A percentile compares a stretch with the other conserved stretches of the same genome.
Conservation (phyloP, 2,888 invertebrate species). For the Nymphalis c-album region DNA sequence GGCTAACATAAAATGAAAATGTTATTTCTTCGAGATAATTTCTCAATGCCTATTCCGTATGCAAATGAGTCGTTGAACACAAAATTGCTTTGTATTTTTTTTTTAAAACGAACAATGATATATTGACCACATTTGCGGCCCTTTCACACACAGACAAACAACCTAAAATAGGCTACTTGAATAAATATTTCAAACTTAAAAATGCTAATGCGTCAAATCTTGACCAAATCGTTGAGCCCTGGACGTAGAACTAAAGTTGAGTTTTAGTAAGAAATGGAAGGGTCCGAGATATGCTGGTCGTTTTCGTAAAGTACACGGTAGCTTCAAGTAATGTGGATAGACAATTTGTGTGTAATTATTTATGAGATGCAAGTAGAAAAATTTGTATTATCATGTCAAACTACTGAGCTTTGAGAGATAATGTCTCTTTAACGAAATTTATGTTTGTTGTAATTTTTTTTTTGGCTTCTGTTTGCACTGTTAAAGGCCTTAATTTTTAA, state of each 20-base stretch:
- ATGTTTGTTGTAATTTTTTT: conserved; percentile 5
- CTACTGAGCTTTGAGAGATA: conserved; percentile 30
- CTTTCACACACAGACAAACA: conserved; percentile 59
- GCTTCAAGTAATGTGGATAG: conserved; percentile 46
- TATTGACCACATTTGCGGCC: conserved; percentile 54
- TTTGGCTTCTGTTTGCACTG: background rate
- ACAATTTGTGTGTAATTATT: conserved; percentile 47
- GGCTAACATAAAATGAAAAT: background rate
- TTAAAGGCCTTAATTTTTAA: background rate
- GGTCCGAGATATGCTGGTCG: conserved; percentile 21
- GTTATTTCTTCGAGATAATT: conserved; percentile 15
- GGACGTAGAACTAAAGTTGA: background rate
- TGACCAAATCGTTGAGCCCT: conserved; percentile 23
- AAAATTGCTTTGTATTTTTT: conserved; percentile 43
- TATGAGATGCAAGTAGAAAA: conserved; percentile 44
- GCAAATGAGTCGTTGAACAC: conserved; percentile 27
- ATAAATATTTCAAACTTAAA: conserved; percentile 64
- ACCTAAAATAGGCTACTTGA: conserved; percentile 65
- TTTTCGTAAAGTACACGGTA: conserved; percentile 46
- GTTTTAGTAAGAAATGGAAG: background rate
- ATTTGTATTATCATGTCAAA: conserved; percentile 32
- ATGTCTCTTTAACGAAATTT: background rate
- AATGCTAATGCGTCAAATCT: conserved; percentile 49
- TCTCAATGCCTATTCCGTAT: conserved; percentile 22
- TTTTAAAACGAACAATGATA: conserved; percentile 50